A percentile compares a stretch with the other conserved stretches of the same genome.
These are phyloP conservation scores for Tylochromis polylepis DNA, from an alignment of 2,113 vertebrate species.

Conservation along the genomic window DNA sequence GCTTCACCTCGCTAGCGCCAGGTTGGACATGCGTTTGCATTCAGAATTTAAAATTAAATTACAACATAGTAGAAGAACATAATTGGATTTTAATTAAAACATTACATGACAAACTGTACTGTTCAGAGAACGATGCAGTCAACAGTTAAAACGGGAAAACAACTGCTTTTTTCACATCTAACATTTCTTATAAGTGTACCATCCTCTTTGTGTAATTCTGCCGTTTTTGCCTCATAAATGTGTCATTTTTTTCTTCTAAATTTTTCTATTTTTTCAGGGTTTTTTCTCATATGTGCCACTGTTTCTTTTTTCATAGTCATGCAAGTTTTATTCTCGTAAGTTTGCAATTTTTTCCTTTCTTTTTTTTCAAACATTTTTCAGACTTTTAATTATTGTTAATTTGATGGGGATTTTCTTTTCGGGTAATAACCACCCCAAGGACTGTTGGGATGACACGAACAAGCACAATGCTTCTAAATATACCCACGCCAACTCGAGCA, in stretches of 20 bases:
- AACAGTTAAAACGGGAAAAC: no score
- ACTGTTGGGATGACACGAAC: background rate
- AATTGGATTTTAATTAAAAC: no score
- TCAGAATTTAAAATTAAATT: no score
- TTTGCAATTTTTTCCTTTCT: background rate
- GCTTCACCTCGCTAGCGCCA: accelerated
- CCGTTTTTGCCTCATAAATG: background rate
- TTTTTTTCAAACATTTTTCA: accelerated
- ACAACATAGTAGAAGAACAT: no score
- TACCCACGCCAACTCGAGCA: background rate
- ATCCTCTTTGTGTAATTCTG: background rate
- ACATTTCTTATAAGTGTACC: no score
- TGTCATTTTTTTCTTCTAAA: background rate
- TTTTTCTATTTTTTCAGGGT: accelerated
- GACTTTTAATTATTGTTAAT: background rate
- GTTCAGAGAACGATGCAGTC: no score
- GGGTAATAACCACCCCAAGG: background rate
- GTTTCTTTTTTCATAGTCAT: background rate
- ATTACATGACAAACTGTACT: no score
- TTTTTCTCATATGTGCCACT: background rate
- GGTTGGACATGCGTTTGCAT: accelerated
- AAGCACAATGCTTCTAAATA: background rate
- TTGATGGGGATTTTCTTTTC: background rate
- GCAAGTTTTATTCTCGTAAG: no score
- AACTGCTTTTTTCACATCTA: no score